Evolutionary conservation across 2,797 vertebrate genomes (phyloP).

Genomic region (Petrocephalus sullivani): DNA sequence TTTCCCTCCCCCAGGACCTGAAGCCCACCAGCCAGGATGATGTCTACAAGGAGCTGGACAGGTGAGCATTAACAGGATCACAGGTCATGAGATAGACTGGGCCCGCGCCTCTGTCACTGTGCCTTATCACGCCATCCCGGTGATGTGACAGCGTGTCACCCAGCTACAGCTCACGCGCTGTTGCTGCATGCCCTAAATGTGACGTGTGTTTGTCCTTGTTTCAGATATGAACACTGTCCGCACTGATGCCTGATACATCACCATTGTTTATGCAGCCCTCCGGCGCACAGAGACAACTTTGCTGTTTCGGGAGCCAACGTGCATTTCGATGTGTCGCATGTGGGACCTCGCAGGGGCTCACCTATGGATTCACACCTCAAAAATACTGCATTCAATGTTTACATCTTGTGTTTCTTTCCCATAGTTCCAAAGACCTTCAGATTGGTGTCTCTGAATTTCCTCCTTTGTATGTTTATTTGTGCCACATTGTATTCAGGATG

Average conservation of each 20-base stretch:
- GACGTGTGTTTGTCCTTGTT: slow-evolving; percentile 44
- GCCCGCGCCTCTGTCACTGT: slow-evolving; percentile 24
- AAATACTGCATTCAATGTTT: not conserved
- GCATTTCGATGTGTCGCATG: not conserved
- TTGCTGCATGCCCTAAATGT: not conserved
- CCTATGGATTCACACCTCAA: not conserved
- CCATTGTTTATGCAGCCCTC: not conserved
- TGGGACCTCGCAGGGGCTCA: not conserved
- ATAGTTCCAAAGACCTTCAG: not conserved
- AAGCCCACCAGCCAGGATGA: slow-evolving; percentile 63
- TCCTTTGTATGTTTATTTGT: not conserved
- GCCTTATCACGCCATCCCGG: slow-evolving; percentile 23
- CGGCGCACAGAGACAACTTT: not conserved
- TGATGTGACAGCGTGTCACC: not conserved
- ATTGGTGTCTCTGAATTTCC: not conserved
- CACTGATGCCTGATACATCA: slow-evolving; percentile 47
- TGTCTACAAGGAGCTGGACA: slow-evolving; percentile 69
- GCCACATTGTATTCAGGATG: not conserved
- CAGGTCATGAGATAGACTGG: slow-evolving; percentile 38
- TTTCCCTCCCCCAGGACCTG: slow-evolving; percentile 56
- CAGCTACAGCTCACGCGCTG: not conserved
- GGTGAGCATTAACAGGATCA: slow-evolving; percentile 51
- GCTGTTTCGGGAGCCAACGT: not conserved
- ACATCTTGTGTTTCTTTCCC: not conserved
- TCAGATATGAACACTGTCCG: slow-evolving; percentile 59